Evolutionary conservation across 2,888 invertebrate species (phyloP).

Genomic region (Acleris cristana): DNA sequence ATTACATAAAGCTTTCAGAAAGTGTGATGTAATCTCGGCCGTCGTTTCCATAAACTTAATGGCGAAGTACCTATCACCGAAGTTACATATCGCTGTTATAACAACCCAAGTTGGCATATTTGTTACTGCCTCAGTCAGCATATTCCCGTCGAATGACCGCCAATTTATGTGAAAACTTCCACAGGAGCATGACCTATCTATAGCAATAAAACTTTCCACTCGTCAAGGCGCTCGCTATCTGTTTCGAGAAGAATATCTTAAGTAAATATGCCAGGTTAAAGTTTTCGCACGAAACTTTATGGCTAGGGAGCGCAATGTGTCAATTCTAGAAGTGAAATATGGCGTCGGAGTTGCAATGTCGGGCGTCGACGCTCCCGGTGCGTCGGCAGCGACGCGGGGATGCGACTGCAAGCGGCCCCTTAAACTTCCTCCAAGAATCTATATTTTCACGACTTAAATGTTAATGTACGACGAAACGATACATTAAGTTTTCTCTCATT

Average conservation of each 20-base stretch:
- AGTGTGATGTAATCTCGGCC: constrained; percentile 81
- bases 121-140: constrained; percentile 83
- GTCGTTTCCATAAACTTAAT: constrained; percentile 83
- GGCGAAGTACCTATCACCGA: constrained; percentile 79
- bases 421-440: neutral
- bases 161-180: constrained; percentile 83
- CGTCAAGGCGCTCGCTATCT: constrained; percentile 75
- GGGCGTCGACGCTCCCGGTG: constrained; percentile 78
- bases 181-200: constrained; percentile 79
- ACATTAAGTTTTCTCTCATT: no score
- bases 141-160: constrained; percentile 84
- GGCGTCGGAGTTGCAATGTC: constrained; percentile 62
- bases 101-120: constrained; percentile 83
- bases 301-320: constrained; percentile 73
- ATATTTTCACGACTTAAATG: neutral
- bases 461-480: neutral
- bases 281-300: constrained; percentile 76
- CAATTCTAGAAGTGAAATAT: constrained; percentile 81
- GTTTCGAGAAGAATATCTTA: constrained; percentile 74
- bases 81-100: constrained; percentile 83
- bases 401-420: constrained; percentile 14
- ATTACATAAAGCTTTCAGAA: constrained; percentile 81
- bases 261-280: constrained; percentile 81
- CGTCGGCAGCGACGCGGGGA: constrained; percentile 41
- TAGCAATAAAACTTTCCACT: constrained; percentile 79